A percentile compares a stretch with the other conserved stretches of the same genome.
phyloP scores from a whole-genome alignment of 2,888 invertebrate species.

The Stramonita haemastoma region DNA sequence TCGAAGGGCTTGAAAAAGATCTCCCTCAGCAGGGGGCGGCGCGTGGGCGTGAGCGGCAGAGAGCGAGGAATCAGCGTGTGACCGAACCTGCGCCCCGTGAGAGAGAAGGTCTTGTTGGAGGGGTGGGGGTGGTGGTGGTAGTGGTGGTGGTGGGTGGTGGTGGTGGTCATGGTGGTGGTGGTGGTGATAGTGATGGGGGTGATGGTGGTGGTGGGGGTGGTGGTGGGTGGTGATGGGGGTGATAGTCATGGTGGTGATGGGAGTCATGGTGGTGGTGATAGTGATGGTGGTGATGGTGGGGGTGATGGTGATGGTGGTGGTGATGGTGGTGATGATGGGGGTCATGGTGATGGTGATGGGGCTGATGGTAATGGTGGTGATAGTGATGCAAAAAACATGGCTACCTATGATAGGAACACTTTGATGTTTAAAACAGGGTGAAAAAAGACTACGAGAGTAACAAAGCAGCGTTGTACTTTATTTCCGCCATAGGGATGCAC shows the following conservation, averaged over 20 bases:
- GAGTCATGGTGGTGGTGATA: background rate
- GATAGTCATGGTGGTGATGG: too few relatives aligned
- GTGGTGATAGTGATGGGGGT: background rate
- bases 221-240: too few relatives aligned
- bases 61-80: conserved; percentile 32
- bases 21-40: conserved; percentile 39
- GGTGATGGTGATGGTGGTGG: background rate
- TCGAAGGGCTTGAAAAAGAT: conserved; percentile 47
- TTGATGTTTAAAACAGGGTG: too few relatives aligned
- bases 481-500: too few relatives aligned
- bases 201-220: background rate
- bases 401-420: too few relatives aligned
- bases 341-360: too few relatives aligned
- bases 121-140: background rate
- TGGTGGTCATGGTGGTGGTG: background rate
- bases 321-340: background rate
- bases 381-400: too few relatives aligned
- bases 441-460: too few relatives aligned
- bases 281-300: background rate
- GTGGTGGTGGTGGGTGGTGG: background rate
- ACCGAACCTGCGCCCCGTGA: conserved; percentile 15
- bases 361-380: too few relatives aligned
- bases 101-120: background rate
- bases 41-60: conserved; percentile 5
- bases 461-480: too few relatives aligned